These are phyloP conservation scores for Symphodus melops DNA, from an alignment of 2,113 vertebrate species.

Conservation along the genomic window DNA sequence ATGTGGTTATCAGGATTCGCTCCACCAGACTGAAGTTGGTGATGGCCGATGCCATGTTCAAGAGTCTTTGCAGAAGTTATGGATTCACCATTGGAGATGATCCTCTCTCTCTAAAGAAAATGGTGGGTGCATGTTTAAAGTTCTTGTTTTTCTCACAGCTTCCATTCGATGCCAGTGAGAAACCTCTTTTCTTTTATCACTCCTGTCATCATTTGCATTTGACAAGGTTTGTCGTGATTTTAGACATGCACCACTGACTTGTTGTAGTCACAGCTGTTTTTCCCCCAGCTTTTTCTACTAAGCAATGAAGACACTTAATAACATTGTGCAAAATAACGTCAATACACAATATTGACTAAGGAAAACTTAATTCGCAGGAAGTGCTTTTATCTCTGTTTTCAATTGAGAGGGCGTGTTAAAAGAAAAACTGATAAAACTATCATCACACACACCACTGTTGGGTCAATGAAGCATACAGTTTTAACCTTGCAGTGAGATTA, in stretches of 20 bases:
- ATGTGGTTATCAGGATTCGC: constrained; percentile 85
- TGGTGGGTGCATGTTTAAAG: constrained; percentile 65
- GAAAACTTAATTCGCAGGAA: neutral
- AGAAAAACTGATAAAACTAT: neutral
- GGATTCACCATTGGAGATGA: constrained; percentile 77
- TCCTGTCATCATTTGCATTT: neutral
- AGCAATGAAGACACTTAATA: neutral
- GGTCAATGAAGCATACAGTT: neutral
- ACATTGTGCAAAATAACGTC: neutral
- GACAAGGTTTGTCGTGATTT: constrained; percentile 10
- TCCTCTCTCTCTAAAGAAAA: constrained; percentile 89
- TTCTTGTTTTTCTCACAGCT: constrained; percentile 7
- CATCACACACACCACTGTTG: neutral
- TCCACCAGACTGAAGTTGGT: constrained; percentile 90
- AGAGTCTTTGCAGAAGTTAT: constrained; percentile 85
- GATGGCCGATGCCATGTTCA: constrained; percentile 89
- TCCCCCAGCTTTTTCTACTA: constrained; percentile 7
- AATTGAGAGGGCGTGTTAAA: neutral
- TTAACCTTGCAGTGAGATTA: constrained; percentile 23
- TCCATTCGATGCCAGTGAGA: neutral
- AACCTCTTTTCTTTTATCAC: neutral
- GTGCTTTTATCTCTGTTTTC: neutral
- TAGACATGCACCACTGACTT: neutral
- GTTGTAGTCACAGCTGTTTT: neutral
- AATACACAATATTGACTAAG: neutral